Evolutionary conservation across 2,888 invertebrate species (phyloP).

Genomic region (Caenorhabditis wallacei): DNA sequence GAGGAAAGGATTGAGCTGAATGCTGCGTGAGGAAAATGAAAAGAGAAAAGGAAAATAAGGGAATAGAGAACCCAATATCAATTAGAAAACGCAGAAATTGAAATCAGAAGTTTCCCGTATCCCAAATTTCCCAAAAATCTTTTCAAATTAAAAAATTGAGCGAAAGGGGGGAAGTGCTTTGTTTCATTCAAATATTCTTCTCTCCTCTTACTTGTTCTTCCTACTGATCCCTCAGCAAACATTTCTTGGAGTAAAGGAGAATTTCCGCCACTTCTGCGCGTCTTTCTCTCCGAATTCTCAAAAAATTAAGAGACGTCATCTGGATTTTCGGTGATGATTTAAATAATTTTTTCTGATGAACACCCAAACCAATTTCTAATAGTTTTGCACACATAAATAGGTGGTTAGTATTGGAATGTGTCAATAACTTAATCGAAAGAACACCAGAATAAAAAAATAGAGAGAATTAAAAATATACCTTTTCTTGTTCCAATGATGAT

Average conservation of each 20-base stretch:
- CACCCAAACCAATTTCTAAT: conserved; percentile 24
- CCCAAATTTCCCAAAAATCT: conserved; percentile 11
- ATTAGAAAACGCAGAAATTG: conserved; percentile 3
- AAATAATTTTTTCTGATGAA: not conserved
- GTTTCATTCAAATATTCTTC: conserved; percentile 16
- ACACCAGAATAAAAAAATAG: conserved; percentile 22
- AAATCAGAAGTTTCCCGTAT: conserved; percentile 4
- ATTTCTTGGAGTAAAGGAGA: conserved; percentile 59
- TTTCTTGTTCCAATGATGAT: conserved; percentile 55
- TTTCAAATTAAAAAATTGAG: conserved; percentile 35
- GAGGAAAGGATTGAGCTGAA: not conserved
- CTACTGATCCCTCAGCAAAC: conserved; percentile 65
- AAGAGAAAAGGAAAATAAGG: not conserved
- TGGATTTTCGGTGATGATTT: conserved; percentile 5
- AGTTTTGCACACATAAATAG: conserved; percentile 56
- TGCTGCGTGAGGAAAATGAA: conserved; percentile 14
- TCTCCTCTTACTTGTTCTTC: conserved; percentile 62
- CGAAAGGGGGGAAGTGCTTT: conserved; percentile 22
- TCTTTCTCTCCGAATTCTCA: conserved; percentile 58
- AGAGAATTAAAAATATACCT: conserved; percentile 30
- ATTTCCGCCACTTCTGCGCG: conserved; percentile 18
- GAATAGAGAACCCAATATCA: conserved; percentile 1
- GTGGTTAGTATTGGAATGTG: conserved; percentile 52
- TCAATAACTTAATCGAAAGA: conserved; percentile 52
- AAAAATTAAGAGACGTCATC: conserved; percentile 15